Percentiles rank a stretch among this genome's conserved stretches.
These are phyloP conservation scores for Archips crataeganus DNA, from an alignment of 2,888 invertebrate genomes.

Conservation along the genomic window DNA sequence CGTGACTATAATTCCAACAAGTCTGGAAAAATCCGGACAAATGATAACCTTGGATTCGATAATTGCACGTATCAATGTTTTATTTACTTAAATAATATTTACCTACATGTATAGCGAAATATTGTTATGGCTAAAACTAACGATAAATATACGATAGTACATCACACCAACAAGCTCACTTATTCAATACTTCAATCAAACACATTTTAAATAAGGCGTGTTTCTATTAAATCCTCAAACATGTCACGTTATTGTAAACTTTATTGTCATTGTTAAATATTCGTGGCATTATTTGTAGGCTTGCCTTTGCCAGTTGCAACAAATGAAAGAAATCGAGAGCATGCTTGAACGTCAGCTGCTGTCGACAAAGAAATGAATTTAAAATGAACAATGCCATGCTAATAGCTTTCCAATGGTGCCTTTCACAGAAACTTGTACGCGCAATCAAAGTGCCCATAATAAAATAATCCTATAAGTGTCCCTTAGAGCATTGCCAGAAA, in stretches of 20 bases:
- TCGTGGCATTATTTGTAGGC: slow-evolving; percentile 46
- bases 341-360: slow-evolving; percentile 47
- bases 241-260: slow-evolving; percentile 34
- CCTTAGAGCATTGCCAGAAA: background rate
- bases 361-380: slow-evolving; percentile 43
- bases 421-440: slow-evolving; percentile 47
- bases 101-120: no score
- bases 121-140: no score
- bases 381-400: slow-evolving; percentile 52
- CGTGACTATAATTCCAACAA: no score
- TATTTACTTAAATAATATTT: no score
- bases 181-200: slow-evolving; percentile 13
- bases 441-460: slow-evolving; percentile 11
- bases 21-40: no score
- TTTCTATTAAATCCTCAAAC: slow-evolving; percentile 36
- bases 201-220: slow-evolving; percentile 25
- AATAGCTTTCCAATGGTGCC: slow-evolving; percentile 60
- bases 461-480: background rate
- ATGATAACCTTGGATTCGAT: no score
- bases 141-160: background rate
- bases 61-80: no score
- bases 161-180: background rate
- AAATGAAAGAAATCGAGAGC: slow-evolving; percentile 50
- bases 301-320: slow-evolving; percentile 45
- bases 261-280: slow-evolving; percentile 36